These are phyloP conservation scores for Lucilia cuprina DNA, from an alignment of 1,140 invertebrate species.

Conservation along the genomic window DNA sequence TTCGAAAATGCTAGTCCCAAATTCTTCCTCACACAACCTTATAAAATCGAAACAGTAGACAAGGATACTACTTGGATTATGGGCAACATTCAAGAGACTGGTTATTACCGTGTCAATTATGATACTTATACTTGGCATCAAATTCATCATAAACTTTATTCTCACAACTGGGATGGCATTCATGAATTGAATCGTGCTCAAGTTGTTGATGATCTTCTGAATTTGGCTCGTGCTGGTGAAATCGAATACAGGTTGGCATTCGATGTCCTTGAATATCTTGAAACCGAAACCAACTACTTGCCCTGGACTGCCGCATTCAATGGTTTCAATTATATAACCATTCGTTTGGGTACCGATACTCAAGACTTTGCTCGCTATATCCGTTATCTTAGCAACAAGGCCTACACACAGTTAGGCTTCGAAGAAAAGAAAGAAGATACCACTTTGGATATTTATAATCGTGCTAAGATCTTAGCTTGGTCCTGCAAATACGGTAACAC, in stretches of 20 bases:
- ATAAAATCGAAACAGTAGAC: conserved; percentile 14
- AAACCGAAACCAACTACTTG: conserved; percentile 69
- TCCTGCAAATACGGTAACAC: conserved; percentile 64
- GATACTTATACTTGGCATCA: conserved; percentile 72
- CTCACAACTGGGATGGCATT: conserved; percentile 65
- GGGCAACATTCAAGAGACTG: conserved; percentile 73
- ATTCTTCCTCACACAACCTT: conserved; percentile 55
- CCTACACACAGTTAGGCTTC: conserved; percentile 55
- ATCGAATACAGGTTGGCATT: conserved; percentile 65
- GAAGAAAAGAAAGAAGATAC: conserved; percentile 40
- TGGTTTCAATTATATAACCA: conserved; percentile 61
- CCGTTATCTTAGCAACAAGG: conserved; percentile 44
- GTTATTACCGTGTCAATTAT: conserved; percentile 84
- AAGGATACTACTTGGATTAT: conserved; percentile 68
- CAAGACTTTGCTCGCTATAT: conserved; percentile 50
- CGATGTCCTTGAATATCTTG: conserved; percentile 68
- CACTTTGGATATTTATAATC: conserved; percentile 56
- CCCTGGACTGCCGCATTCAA: conserved; percentile 72
- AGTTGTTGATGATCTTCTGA: conserved; percentile 80
- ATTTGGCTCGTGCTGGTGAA: conserved; percentile 64
- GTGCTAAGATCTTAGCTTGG: conserved; percentile 63
- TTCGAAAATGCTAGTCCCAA: conserved; percentile 66
- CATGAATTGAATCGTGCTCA: conserved; percentile 79
- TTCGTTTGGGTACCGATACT: conserved; percentile 52
- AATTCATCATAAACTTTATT: conserved; percentile 66